Evolutionary conservation across 1,140 invertebrate genomes (phyloP).

Genomic region (Drosophila trapezifrons): DNA sequence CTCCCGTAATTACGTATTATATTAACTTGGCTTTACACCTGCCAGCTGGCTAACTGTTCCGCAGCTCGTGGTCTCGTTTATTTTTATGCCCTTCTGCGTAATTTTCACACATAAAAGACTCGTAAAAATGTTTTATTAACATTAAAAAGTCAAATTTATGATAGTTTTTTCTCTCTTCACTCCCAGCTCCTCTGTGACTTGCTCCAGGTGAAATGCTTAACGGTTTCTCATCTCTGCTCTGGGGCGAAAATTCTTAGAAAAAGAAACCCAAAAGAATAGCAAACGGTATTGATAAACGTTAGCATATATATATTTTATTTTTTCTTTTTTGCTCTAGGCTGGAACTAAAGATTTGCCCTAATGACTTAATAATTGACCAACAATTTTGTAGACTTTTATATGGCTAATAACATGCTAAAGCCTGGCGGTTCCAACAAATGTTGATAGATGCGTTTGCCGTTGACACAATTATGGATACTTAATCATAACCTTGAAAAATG

Average conservation of each 20-base stretch:
- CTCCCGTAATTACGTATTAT: conserved; percentile 71
- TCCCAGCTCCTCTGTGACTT: not conserved
- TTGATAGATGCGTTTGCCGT: conserved; percentile 55
- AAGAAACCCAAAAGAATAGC: conserved; percentile 25
- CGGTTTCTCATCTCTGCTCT: conserved; percentile 40
- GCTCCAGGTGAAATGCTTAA: conserved; percentile 67
- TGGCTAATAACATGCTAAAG: conserved; percentile 43
- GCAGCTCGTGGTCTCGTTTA: conserved; percentile 47
- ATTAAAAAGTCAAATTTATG: conserved; percentile 81
- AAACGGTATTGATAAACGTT: conserved; percentile 58
- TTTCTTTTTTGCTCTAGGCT: conserved; percentile 30
- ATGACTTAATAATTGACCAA: conserved; percentile 73
- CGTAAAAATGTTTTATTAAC: conserved; percentile 74
- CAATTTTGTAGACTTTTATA: conserved; percentile 27
- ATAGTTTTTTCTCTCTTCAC: conserved; percentile 41
- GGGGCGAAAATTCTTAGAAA: conserved; percentile 25
- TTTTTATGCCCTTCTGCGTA: conserved; percentile 58
- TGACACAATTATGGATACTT: conserved; percentile 63
- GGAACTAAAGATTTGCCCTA: conserved; percentile 43
- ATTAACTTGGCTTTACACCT: conserved; percentile 56
- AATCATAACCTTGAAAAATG: conserved; percentile 48
- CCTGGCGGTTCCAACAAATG: conserved; percentile 11
- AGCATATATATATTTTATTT: conserved; percentile 8
- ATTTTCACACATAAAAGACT: conserved; percentile 80
- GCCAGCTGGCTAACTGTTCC: conserved; percentile 59